Evolutionary conservation across 37 sponge, comb jelly and placozoan species (phyloP).

Genomic region (Diacarnus erythraeanus): DNA sequence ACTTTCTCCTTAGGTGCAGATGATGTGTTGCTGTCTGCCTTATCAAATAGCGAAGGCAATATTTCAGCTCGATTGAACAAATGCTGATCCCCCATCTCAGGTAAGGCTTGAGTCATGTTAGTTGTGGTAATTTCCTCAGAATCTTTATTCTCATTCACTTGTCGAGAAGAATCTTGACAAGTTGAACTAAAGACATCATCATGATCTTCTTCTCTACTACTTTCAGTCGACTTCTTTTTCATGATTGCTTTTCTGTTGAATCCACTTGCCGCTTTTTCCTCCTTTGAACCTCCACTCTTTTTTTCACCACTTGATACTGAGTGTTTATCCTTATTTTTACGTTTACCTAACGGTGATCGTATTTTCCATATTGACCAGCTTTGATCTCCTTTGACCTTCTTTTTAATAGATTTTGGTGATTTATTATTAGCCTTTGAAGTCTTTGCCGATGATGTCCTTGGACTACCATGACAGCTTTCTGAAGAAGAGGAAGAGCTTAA

Average conservation of each 20-base stretch:
- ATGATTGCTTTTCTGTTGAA: not conserved
- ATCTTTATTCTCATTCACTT: not conserved
- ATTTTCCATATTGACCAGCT: constrained; percentile 1
- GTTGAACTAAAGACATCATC: constrained; percentile 7
- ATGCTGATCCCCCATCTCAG: not conserved
- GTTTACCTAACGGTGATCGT: not conserved
- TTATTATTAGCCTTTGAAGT: not conserved
- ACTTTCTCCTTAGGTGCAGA: not conserved
- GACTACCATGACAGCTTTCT: not conserved
- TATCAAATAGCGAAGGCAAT: not conserved
- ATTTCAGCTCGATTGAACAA: not conserved
- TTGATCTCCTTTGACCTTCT: constrained; percentile 2
- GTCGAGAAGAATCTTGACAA: not conserved
- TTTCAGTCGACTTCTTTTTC: not conserved
- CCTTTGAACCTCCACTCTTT: not conserved
- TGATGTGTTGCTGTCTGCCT: not conserved
- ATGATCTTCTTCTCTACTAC: not conserved
- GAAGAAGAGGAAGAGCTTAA: not conserved
- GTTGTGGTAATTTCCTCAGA: not conserved
- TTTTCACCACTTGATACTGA: not conserved
- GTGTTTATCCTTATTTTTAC: not conserved
- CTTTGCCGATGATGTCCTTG: too few relatives aligned
- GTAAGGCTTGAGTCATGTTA: not conserved
- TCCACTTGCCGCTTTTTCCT: not conserved
- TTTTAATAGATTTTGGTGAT: not conserved